Conservation (phyloP, 1,140 invertebrate genomes). For the Ceratina calcarata region DNA sequence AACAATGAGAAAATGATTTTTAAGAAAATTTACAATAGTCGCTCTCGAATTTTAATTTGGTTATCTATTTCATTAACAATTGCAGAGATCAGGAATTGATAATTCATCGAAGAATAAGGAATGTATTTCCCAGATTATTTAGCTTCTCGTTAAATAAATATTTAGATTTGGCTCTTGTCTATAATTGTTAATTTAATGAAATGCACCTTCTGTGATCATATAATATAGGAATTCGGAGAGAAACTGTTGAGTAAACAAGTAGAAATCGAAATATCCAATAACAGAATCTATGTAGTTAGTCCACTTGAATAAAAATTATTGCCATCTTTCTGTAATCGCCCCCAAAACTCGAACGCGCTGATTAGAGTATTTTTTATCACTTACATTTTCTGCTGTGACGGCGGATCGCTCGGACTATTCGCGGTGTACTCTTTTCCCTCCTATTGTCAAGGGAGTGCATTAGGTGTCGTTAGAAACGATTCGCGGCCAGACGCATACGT, state of each 20-base stretch:
- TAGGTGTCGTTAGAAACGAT: conserved; percentile 42
- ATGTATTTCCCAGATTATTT: too few relatives aligned
- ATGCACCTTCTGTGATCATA: too few relatives aligned
- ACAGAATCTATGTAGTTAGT: not conserved
- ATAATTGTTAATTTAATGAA: too few relatives aligned
- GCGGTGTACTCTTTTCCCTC: conserved; percentile 61
- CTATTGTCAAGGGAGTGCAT: conserved; percentile 53
- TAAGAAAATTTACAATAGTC: not conserved
- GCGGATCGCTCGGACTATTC: conserved; percentile 65
- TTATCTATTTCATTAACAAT: not conserved
- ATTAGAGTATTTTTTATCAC: not conserved
- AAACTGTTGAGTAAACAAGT: too few relatives aligned
- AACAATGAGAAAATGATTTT: conserved; percentile 6
- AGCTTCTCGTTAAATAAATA: too few relatives aligned
- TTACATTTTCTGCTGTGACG: conserved; percentile 66
- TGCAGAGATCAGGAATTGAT: too few relatives aligned
- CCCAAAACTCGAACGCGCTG: conserved; percentile 35
- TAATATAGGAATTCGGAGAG: too few relatives aligned
- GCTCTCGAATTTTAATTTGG: not conserved
- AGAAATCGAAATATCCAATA: not conserved
- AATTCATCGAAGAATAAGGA: too few relatives aligned
- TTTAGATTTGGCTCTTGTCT: too few relatives aligned
- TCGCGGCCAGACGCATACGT: not conserved
- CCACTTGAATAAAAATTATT: not conserved
- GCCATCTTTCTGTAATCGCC: not conserved